phyloP scores from a whole-genome alignment of 2,113 vertebrate genomes.

The Corynorhinus townsendii region DNA sequence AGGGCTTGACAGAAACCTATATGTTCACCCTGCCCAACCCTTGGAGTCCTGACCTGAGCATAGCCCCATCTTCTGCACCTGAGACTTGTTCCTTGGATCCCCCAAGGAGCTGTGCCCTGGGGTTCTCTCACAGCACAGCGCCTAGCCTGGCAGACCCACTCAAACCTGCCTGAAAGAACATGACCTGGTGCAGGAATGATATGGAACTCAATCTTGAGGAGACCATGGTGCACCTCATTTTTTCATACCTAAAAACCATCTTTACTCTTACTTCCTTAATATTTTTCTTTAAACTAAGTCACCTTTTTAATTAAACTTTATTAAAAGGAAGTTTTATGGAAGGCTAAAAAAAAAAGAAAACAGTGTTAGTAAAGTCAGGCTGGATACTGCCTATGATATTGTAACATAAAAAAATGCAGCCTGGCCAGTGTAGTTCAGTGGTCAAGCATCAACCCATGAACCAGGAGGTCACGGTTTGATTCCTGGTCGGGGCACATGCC shows the following conservation, averaged over 20 bases:
- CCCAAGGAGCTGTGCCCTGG: neutral
- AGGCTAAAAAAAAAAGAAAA: neutral
- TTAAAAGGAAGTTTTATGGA: neutral
- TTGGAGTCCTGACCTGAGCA: neutral
- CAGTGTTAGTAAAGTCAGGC: neutral
- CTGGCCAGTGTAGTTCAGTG: too few species aligned
- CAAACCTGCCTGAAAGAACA: neutral
- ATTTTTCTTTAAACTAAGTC: neutral
- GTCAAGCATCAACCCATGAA: too few species aligned
- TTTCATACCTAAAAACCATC: neutral
- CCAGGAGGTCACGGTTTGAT: too few species aligned
- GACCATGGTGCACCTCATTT: neutral
- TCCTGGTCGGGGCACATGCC: too few species aligned
- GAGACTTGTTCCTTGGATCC: neutral
- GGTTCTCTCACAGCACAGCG: neutral
- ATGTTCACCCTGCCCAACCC: neutral
- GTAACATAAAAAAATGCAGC: neutral
- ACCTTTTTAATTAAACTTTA: neutral
- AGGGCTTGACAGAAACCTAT: neutral
- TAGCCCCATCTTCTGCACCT: rapidly evolving
- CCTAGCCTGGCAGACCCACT: neutral
- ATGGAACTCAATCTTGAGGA: neutral
- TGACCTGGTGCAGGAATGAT: neutral
- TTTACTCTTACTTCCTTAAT: neutral
- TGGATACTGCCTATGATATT: neutral